phyloP scores from a whole-genome alignment of 2,113 vertebrate species.

The Cyprinodon variegatus region DNA sequence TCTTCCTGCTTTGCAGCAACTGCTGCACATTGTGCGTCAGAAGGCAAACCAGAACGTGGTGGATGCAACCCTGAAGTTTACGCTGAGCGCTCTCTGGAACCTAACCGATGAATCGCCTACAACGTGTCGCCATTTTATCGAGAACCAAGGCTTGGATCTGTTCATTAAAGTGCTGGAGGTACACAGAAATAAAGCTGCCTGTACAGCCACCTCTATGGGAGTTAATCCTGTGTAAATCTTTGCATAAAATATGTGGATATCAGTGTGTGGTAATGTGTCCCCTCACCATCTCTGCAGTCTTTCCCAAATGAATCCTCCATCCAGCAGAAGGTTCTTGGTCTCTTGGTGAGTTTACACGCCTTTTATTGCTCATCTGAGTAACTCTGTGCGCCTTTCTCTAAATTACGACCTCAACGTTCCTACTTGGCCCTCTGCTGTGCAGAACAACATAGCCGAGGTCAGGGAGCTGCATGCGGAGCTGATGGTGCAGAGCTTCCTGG shows the following conservation, averaged over 20 bases:
- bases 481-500: slow-evolving; percentile 96
- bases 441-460: slow-evolving; percentile 99
- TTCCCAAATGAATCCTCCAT: slow-evolving; percentile 97
- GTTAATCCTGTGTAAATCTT: background rate
- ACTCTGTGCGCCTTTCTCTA: background rate
- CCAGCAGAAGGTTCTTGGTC: slow-evolving; percentile 97
- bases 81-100: slow-evolving; percentile 97
- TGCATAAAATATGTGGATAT: background rate
- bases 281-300: slow-evolving; percentile 79
- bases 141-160: slow-evolving; percentile 96
- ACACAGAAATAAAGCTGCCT: slow-evolving; percentile 25
- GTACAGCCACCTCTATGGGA: too few species aligned
- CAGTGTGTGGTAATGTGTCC: slow-evolving; percentile 11
- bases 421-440: slow-evolving; percentile 1
- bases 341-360: slow-evolving; percentile 86
- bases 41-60: slow-evolving; percentile 93
- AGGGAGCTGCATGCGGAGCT: slow-evolving; percentile 93
- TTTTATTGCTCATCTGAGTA: slow-evolving; percentile 1
- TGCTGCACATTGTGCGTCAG: slow-evolving; percentile 98
- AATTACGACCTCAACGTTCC: background rate
- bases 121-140: slow-evolving; percentile 97
- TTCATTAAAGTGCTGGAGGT: slow-evolving; percentile 99
- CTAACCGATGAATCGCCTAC: slow-evolving; percentile 99
- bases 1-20: slow-evolving; percentile 82
- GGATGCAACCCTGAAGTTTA: slow-evolving; percentile 98